A percentile compares a stretch with the other conserved stretches of the same genome.
These are phyloP conservation scores for Drosophila santomea DNA, from an alignment of 1,140 invertebrate species.

Conservation along the genomic window DNA sequence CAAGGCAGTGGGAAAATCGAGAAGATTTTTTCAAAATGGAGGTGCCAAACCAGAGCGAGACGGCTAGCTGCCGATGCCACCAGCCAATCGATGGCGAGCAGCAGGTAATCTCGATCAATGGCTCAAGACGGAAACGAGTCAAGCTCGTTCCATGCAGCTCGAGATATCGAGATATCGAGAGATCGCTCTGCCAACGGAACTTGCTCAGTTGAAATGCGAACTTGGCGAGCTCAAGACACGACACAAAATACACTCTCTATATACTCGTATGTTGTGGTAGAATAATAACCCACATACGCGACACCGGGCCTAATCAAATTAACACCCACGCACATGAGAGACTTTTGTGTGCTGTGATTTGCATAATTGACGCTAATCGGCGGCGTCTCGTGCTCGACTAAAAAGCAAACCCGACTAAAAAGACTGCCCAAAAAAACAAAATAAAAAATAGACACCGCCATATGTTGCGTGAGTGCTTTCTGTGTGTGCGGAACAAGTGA, in stretches of 20 bases:
- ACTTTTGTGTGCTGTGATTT: slow-evolving; percentile 62
- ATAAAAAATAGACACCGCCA: slow-evolving; percentile 21
- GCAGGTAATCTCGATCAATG: slow-evolving; percentile 76
- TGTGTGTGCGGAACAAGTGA: slow-evolving; percentile 59
- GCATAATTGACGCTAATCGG: slow-evolving; percentile 78
- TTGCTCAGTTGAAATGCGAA: slow-evolving; percentile 80
- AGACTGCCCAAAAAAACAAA: not conserved
- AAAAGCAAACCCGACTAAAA: slow-evolving; percentile 40
- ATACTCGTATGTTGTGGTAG: not conserved
- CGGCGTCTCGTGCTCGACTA: slow-evolving; percentile 57
- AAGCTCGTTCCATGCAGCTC: slow-evolving; percentile 64
- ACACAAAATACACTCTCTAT: not conserved
- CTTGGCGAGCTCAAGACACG: slow-evolving; percentile 72
- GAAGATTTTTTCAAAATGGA: slow-evolving; percentile 81
- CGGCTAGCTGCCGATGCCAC: slow-evolving; percentile 12
- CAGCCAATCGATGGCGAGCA: slow-evolving; percentile 41
- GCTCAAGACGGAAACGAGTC: slow-evolving; percentile 64
- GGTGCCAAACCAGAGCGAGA: slow-evolving; percentile 63
- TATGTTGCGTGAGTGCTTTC: slow-evolving; percentile 33
- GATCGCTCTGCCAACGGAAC: slow-evolving; percentile 58
- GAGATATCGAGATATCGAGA: slow-evolving; percentile 26
- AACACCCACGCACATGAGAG: slow-evolving; percentile 75
- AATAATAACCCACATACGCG: slow-evolving; percentile 36
- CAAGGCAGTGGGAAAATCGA: slow-evolving; percentile 39
- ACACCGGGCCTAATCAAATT: slow-evolving; percentile 72